phyloP scores from a whole-genome alignment of 1,140 invertebrate genomes.

The Heliconius hermathena region DNA sequence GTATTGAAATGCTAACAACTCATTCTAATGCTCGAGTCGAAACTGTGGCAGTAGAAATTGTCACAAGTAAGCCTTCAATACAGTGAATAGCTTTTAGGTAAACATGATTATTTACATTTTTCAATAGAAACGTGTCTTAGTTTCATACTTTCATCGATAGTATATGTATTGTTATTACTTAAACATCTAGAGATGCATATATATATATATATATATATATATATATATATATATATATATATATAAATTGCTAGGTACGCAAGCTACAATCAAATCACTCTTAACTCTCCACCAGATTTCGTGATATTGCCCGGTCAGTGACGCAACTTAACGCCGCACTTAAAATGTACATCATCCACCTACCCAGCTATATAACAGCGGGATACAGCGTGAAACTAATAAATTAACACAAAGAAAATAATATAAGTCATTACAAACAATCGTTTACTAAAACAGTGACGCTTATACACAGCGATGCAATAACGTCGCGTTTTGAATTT shows the following conservation, averaged over 20 bases:
- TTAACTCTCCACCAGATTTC: no score
- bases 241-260: no score
- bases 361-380: no score
- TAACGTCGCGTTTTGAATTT: slow-evolving; percentile 37
- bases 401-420: not conserved
- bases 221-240: no score
- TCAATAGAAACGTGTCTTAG: slow-evolving; percentile 2
- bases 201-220: no score
- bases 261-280: no score
- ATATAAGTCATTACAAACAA: not conserved
- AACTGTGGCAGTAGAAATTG: slow-evolving; percentile 7
- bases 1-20: not conserved
- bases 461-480: slow-evolving; percentile 20
- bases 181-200: not conserved
- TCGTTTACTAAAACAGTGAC: slow-evolving; percentile 14
- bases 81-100: slow-evolving; percentile 4
- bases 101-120: slow-evolving; percentile 13
- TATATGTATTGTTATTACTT: not conserved
- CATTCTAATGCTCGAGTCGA: slow-evolving; percentile 1
- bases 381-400: not conserved
- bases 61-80: not conserved
- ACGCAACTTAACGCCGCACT: no score
- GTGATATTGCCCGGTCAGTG: no score
- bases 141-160: not conserved
- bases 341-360: no score